Evolutionary conservation across 1,140 invertebrate genomes (phyloP).

Genomic region (Episyrphus balteatus): DNA sequence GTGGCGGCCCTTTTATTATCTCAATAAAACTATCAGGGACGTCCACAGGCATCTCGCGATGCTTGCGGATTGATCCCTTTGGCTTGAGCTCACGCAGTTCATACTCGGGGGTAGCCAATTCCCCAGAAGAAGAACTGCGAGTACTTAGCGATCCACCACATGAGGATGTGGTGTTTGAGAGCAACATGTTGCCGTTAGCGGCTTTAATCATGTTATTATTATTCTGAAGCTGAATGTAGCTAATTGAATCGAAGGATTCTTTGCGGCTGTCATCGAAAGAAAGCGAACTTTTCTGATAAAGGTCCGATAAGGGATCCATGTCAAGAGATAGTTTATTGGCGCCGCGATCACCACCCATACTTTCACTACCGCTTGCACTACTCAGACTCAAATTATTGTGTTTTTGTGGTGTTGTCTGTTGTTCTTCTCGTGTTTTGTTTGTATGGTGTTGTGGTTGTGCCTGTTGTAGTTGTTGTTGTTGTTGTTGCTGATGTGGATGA

Average conservation of each 20-base stretch:
- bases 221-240: slow-evolving; percentile 8
- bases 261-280: background rate
- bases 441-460: slow-evolving; percentile 8
- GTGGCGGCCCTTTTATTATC: slow-evolving; percentile 59
- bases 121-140: slow-evolving; percentile 23
- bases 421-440: slow-evolving; percentile 15
- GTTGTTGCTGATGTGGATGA: slow-evolving; percentile 2
- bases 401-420: slow-evolving; percentile 38
- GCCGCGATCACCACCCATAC: too few relatives aligned
- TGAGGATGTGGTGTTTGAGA: slow-evolving; percentile 13
- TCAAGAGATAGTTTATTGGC: too few relatives aligned
- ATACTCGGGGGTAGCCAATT: slow-evolving; percentile 26
- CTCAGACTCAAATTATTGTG: background rate
- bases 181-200: background rate
- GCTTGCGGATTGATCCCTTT: slow-evolving; percentile 36
- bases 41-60: slow-evolving; percentile 62
- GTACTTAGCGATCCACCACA: slow-evolving; percentile 12
- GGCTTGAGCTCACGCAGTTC: slow-evolving; percentile 37
- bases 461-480: slow-evolving; percentile 9
- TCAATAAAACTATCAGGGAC: slow-evolving; percentile 65
- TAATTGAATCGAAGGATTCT: slow-evolving; percentile 26
- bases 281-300: too few relatives aligned
- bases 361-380: too few relatives aligned
- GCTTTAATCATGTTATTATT: slow-evolving; percentile 9
- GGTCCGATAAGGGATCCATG: too few relatives aligned